Evolutionary conservation across 1,140 invertebrate genomes (phyloP), one percentile per base, ranked within the genome.

Genomic region (Drosophila takahashii): DNA sequence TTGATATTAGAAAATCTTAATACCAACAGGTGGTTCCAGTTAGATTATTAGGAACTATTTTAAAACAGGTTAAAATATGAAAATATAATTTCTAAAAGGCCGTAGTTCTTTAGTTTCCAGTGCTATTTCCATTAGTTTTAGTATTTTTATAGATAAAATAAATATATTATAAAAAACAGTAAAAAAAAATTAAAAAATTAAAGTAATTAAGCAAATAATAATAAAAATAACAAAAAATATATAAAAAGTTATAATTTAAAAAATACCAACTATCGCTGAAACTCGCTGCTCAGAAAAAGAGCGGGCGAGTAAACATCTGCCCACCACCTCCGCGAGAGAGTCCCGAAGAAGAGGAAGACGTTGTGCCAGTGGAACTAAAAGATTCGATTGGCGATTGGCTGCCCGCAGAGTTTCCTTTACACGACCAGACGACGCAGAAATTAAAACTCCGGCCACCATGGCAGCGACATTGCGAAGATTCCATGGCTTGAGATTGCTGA

Each of bases 391-490:
- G 81, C 81, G 79, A 81, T 80, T 62, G 53, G 85, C 84, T 87
- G 83, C 80, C 83, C 80, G 76, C 76, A 89, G 72, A 89, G 79
- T 84, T 89, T 87, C 36, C 80, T 64, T 79, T 74, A 84, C 69
- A 87, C 77, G 79, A 89, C 84, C 76, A 81, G 79, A 87, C 74
- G 74, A 77, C 66, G 84, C 83, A 76, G 47, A 84, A 89, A 79
- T 74, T 65, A 64, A 9, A 50, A 84, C 79, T 89, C 79, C 93
- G 92, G 81, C 93, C 94, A 96, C 94, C 93, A 97, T 97, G 96
- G 96, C 96, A 94, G 95, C 96, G 91, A 94, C 95, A 92, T 94
- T 96, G 92, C 95, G 95, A 93, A 95, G 96, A 93, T 95, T 96
- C 95, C 96, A 95, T 94, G 95, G 96, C 93, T 94, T 95, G 92